Conservation (phyloP, 2,113 vertebrate genomes). For the Brachirus orientalis region DNA sequence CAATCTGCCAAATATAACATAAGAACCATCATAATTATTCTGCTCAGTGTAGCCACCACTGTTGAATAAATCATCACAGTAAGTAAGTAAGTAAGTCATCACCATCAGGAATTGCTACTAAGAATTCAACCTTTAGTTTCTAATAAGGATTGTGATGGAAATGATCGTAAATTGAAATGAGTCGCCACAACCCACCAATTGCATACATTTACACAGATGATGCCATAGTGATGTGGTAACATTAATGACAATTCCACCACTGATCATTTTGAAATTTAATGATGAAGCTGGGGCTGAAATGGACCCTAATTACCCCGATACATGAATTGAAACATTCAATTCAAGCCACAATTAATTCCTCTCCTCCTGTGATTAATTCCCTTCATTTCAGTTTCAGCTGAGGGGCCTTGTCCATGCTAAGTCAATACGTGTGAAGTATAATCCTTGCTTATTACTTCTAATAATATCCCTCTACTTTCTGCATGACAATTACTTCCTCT, state of each 20-base stretch:
- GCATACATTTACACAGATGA: background rate
- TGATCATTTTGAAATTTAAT: background rate
- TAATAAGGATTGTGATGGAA: background rate
- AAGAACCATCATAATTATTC: background rate
- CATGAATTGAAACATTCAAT: slow-evolving; percentile 39
- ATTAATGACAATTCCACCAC: background rate
- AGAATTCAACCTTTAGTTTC: background rate
- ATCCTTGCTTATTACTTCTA: slow-evolving; percentile 51
- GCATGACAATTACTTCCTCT: slow-evolving; percentile 38
- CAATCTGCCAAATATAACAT: background rate
- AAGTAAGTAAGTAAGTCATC: background rate
- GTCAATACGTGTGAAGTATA: slow-evolving; percentile 42
- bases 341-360: slow-evolving; percentile 40
- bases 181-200: background rate
- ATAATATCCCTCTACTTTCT: slow-evolving; percentile 36
- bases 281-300: background rate
- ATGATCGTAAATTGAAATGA: background rate
- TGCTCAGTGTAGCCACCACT: background rate
- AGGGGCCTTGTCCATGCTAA: slow-evolving; percentile 35
- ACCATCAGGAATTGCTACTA: background rate
- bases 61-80: background rate
- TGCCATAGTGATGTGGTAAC: background rate
- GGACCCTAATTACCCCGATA: slow-evolving; percentile 3
- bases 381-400: slow-evolving; percentile 36
- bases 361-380: slow-evolving; percentile 47